A percentile compares a stretch with the other conserved stretches of the same genome.
Evolutionary conservation across 2,888 invertebrate genomes (phyloP).

Genomic region (Prosapia bicincta): DNA sequence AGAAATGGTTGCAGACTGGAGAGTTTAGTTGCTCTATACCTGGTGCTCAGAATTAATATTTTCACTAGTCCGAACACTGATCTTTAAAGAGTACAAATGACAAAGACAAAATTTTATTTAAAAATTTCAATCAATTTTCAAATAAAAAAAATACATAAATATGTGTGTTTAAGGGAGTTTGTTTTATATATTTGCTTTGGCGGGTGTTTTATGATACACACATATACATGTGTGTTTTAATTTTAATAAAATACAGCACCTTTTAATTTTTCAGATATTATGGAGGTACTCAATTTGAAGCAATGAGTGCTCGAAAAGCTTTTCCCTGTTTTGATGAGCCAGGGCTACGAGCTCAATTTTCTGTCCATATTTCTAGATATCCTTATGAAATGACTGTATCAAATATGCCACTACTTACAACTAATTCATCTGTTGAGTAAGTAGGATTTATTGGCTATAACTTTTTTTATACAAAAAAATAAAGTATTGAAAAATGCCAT

Average conservation of each 20-base stretch:
- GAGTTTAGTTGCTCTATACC: too few species aligned
- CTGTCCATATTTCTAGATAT: background rate
- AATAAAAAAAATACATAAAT: background rate
- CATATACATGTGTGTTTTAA: too few species aligned
- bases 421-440: too few species aligned
- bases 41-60: too few species aligned
- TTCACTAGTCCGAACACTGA: too few species aligned
- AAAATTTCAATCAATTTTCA: background rate
- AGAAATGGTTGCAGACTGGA: too few species aligned
- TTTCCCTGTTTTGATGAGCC: background rate
- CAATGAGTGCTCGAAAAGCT: background rate
- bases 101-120: background rate
- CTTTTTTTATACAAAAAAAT: too few species aligned
- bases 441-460: too few species aligned
- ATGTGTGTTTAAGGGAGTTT: background rate
- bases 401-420: background rate
- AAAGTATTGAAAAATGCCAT: too few species aligned
- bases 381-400: background rate
- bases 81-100: too few species aligned
- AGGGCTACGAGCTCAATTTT: background rate
- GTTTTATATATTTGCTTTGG: background rate
- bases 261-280: background rate
- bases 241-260: too few species aligned
- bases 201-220: too few species aligned
- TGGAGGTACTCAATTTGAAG: background rate